A percentile compares a stretch with the other conserved stretches of the same genome.
phyloP scores from a whole-genome alignment of 2,113 vertebrate species.

The Hydrolagus affinis region DNA sequence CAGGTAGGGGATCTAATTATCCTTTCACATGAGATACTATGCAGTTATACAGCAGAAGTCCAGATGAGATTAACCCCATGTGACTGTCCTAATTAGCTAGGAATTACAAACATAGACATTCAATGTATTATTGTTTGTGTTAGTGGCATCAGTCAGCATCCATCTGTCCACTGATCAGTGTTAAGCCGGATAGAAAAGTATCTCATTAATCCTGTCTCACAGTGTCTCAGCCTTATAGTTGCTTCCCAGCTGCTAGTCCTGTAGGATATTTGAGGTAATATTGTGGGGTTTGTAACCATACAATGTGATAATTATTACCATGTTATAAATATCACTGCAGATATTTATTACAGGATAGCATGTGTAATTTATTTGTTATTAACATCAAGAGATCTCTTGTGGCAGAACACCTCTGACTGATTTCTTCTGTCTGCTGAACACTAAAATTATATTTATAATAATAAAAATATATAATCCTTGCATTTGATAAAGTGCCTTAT shows the following conservation, averaged over 20 bases:
- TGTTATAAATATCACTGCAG: too few species aligned
- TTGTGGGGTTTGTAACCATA: too few species aligned
- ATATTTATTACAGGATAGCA: too few species aligned
- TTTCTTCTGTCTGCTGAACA: too few species aligned
- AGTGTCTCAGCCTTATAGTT: constrained; percentile 37
- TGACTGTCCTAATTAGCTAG: constrained; percentile 29
- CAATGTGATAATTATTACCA: too few species aligned
- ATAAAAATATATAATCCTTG: too few species aligned
- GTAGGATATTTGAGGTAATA: too few species aligned
- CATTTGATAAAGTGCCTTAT: too few species aligned
- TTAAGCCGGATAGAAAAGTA: constrained; percentile 33
- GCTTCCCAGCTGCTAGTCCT: background rate
- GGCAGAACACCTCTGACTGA: too few species aligned
- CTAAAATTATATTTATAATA: too few species aligned
- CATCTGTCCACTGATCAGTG: constrained; percentile 27
- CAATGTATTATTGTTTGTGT: constrained; percentile 12
- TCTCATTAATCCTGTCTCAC: constrained; percentile 38
- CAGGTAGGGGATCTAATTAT: constrained; percentile 30
- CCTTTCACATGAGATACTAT: background rate
- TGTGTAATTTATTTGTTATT: too few species aligned
- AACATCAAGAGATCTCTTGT: too few species aligned
- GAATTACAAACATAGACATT: constrained; percentile 5
- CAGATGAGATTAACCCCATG: constrained; percentile 30
- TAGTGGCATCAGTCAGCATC: background rate
- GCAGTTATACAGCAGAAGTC: background rate